Evolutionary conservation across 1,140 invertebrate genomes (phyloP).

Genomic region (Drosophila baimaii): DNA sequence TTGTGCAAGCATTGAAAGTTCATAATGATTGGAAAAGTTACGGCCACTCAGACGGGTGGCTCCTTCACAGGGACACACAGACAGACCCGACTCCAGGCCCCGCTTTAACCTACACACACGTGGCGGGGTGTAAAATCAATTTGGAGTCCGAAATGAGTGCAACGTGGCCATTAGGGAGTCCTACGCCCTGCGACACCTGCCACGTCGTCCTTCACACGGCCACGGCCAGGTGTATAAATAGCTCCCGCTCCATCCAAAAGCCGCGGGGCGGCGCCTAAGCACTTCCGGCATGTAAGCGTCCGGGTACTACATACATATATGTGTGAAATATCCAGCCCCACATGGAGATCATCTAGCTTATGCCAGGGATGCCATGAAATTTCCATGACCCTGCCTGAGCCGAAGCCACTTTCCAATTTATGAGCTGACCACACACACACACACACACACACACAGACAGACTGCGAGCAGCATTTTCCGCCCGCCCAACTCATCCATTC

Average conservation of each 20-base stretch:
- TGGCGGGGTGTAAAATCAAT: conserved; percentile 66
- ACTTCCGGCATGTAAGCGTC: conserved; percentile 41
- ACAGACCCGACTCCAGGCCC: background rate
- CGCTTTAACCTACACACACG: conserved; percentile 24
- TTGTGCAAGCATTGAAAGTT: conserved; percentile 63
- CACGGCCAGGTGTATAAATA: conserved; percentile 42
- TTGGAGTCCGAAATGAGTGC: conserved; percentile 56
- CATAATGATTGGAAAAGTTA: conserved; percentile 83
- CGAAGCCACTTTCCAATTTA: conserved; percentile 32
- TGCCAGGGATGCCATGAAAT: conserved; percentile 13
- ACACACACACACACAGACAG: background rate
- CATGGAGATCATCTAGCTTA: conserved; percentile 37
- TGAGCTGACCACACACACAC: conserved; percentile 9
- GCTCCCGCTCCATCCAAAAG: background rate
- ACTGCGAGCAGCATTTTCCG: background rate
- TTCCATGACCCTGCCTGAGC: conserved; percentile 3
- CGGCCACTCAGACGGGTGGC: conserved; percentile 39
- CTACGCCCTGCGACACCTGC: conserved; percentile 22
- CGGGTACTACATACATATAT: too few relatives aligned
- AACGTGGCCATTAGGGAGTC: conserved; percentile 42
- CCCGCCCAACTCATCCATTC: conserved; percentile 3
- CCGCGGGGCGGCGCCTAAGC: conserved; percentile 17
- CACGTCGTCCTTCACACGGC: conserved; percentile 24
- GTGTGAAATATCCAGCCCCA: conserved; percentile 29
- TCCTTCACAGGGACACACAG: conserved; percentile 1